Evolutionary conservation across 2,113 vertebrate species (phyloP), one percentile per base, ranked within the genome.

Genomic region (Sisor rabdophorus): DNA sequence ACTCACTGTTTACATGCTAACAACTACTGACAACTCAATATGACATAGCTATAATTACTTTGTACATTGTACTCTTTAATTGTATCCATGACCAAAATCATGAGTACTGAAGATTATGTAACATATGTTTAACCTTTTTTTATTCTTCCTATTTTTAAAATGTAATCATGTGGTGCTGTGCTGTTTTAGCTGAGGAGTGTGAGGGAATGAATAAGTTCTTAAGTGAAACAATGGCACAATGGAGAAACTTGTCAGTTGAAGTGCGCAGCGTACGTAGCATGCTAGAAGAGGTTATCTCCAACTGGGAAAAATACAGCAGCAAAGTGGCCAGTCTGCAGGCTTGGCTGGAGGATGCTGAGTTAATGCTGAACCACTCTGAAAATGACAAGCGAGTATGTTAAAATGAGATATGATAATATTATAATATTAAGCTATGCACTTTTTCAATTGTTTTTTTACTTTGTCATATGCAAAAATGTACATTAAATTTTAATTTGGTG

Each of bases 271-370:
- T 98, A 12, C 91, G 94, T 75, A 98, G 96, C 89, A 99, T 99
- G 97, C 89, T 99, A 84, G 96, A 99, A 82, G 97, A 99, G 86
- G 97, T 99, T 32, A 91, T 98, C 53, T 86, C 93, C 52, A 98
- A 98, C 86, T 99, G 97, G 97, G 95, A 98, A 80, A 95, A 96
- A 73, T 98, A 98, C 1, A 94, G 92, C 73, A 91, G 89, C 84
- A 95, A 93, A 0, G 97, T 99, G 81, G 92, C 93, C n/a, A 89
- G 91, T 63, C 88, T 99, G 63, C 97, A 99, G 82, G 96, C 95
- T 75, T 99, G 97, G 97, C 90, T 99, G 17, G 97, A 99, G 81
- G 96, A 99, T 69, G 97, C 93, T 0, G 97, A 98, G 82, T 95
- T 96, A 82, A 95, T 96, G 95, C 89, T 98, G 44, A 95, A 92